Conservation (phyloP, 2,888 invertebrate genomes). For the Chymomyza procnemis region DNA sequence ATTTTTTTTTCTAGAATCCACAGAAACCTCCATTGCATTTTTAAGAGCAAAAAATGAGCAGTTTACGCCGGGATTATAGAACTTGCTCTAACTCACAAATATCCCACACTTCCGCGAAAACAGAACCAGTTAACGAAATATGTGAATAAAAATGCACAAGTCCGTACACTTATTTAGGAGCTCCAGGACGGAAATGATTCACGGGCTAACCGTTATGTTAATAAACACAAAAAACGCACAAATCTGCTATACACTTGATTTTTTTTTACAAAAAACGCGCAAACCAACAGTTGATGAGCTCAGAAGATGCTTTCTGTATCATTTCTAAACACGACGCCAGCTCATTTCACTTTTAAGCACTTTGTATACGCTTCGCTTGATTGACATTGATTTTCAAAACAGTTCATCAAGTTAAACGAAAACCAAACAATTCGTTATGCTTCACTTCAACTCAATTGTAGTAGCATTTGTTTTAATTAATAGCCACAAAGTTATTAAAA, state of each 20-base stretch:
- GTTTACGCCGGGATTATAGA: no score
- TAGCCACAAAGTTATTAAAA: neutral
- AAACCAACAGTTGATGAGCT: neutral
- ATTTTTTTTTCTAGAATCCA: no score
- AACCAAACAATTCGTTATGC: conserved; percentile 2
- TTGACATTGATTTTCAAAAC: neutral
- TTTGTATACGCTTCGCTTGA: neutral
- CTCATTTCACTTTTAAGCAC: neutral
- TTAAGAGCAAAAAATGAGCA: no score
- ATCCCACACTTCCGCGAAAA: no score
- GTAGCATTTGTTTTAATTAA: neutral
- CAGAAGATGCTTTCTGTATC: neutral
- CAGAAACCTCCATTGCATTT: no score
- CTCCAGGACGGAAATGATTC: no score
- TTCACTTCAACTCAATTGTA: neutral
- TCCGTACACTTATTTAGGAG: no score
- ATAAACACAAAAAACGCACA: no score
- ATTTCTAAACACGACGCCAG: conserved; percentile 8
- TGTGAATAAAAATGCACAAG: no score
- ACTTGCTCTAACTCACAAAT: no score
- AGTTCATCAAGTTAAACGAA: conserved; percentile 10
- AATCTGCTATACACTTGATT: neutral
- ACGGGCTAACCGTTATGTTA: no score
- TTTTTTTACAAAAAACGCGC: neutral
- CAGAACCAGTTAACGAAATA: no score